These are phyloP conservation scores for Celastrina argiolus DNA, from an alignment of 2,888 invertebrate genomes.

Conservation along the genomic window DNA sequence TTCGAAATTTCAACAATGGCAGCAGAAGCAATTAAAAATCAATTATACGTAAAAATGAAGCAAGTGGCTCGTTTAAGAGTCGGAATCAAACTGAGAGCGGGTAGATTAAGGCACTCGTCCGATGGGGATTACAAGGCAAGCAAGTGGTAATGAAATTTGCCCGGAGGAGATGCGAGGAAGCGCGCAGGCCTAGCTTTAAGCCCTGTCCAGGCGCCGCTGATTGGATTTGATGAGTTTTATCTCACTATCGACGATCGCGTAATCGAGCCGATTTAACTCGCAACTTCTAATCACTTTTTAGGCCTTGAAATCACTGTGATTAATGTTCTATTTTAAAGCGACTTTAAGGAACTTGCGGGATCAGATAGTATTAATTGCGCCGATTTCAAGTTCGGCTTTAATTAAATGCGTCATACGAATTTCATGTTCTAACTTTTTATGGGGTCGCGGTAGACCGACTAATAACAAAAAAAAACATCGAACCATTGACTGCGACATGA, in stretches of 20 bases:
- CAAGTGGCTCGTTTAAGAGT: conserved; percentile 67
- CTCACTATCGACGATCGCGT: conserved; percentile 58
- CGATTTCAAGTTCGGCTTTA: conserved; percentile 1
- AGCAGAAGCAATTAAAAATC: conserved; percentile 70
- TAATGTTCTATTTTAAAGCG: conserved; percentile 27
- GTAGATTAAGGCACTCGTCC: conserved; percentile 71
- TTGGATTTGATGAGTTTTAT: conserved; percentile 76
- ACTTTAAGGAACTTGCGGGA: conserved; percentile 12
- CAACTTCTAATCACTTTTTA: conserved; percentile 46
- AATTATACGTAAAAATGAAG: conserved; percentile 73
- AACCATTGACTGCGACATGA: no score
- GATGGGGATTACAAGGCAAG: conserved; percentile 65
- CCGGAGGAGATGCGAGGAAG: conserved; percentile 54
- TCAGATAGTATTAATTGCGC: conserved; percentile 21
- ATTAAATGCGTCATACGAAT: background rate
- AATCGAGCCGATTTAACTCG: conserved; percentile 58
- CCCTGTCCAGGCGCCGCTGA: conserved; percentile 68
- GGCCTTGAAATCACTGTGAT: conserved; percentile 40
- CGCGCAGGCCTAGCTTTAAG: conserved; percentile 68
- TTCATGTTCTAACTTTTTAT: background rate
- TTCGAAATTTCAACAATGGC: conserved; percentile 65
- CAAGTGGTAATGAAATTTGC: conserved; percentile 75
- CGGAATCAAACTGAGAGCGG: conserved; percentile 64
- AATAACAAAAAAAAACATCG: background rate
- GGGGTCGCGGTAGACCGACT: background rate